Base-by-base conservation (phyloP, 1,140 invertebrate genomes). In the Bombus terrestris region DNA sequence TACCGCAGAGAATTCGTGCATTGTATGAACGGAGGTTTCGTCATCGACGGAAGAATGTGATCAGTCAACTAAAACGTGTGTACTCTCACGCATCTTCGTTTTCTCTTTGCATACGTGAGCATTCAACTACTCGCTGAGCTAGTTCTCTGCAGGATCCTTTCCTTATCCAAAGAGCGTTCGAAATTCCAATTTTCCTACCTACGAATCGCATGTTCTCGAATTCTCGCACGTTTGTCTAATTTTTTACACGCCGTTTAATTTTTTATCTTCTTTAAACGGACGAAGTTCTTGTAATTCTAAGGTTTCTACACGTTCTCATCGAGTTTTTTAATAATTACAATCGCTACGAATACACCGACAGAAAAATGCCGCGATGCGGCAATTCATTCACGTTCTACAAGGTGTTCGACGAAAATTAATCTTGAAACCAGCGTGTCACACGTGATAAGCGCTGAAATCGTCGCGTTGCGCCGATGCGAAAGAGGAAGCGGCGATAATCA, bases 31-130 rank as follows among this genome's bases (percentile, higher is more conserved):
- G 32, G 0, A 18, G 1, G 22, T 85, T 84, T 80, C 77, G 41
- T 80, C 76, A 85, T 57, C 73, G 28, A 72, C 35, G 28, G 8
- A 80, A 85, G 81, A 77, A 83, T 77, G 64, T 15, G 68, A 85
- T 73, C 47, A 39, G 32, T 37, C 25, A n/a, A n/a, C 28, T 9
- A 76, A 62, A 80, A 85, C 77, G 83, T 79, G 83, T 72, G 28
- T 5, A 8, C 32, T 2, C 25, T 73, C 83, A 85, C 68, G 77
- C 64, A 39, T 35, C 39, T 22, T 62, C 32, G 15, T 28, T n/a
- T 64, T 22, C 32, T 28, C 28, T 25, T 35, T 39, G 18, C n/a
- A 43, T 18, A 25, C 32, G 32, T 10, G 32, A 15, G 43, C 35
- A 53, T 53, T 53, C 18, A 8, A 22, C 47, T 22, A 28, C 6